These are phyloP conservation scores for Drosophila paranaensis DNA, from an alignment of 2,888 invertebrate genomes.

Conservation along the genomic window DNA sequence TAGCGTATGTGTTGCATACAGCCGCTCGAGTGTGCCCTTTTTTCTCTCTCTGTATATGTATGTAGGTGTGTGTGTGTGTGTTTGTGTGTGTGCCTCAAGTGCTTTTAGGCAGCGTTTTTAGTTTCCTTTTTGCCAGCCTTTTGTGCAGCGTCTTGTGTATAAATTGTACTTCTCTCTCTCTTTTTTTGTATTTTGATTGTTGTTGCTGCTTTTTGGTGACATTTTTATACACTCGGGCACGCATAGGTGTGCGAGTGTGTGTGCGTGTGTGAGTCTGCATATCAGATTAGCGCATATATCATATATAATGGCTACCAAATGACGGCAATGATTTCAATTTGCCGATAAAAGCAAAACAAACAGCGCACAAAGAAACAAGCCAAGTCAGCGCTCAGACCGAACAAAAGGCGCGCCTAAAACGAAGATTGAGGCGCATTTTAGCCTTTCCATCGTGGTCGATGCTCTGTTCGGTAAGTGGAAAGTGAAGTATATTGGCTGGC, in stretches of 20 bases:
- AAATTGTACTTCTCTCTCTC: constrained; percentile 54
- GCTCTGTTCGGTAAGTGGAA: not conserved
- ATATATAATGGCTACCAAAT: constrained; percentile 75
- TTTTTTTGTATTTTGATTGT: constrained; percentile 46
- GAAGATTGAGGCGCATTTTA: not conserved
- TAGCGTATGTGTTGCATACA: constrained; percentile 76
- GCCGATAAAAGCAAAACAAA: constrained; percentile 52
- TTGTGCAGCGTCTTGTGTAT: constrained; percentile 56
- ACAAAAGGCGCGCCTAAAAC: not conserved
- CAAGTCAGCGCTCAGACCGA: not conserved
- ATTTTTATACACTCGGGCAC: constrained; percentile 67
- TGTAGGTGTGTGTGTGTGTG: not conserved
- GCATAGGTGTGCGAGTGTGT: constrained; percentile 1
- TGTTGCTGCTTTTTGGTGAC: constrained; percentile 65
- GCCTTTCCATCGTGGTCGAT: not conserved
- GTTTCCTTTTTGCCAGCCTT: constrained; percentile 62
- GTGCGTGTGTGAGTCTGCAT: constrained; percentile 51
- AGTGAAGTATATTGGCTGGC: not conserved
- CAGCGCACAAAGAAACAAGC: constrained; percentile 10
- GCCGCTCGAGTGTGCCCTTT: constrained; percentile 34
- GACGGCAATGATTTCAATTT: constrained; percentile 77
- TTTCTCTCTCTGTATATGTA: constrained; percentile 6
- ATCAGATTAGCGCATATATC: constrained; percentile 78
- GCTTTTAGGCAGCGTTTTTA: constrained; percentile 67
- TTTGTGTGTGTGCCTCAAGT: constrained; percentile 34